Conservation (phyloP, 1,140 invertebrate genomes). For the Brachionus plicatilis region DNA sequence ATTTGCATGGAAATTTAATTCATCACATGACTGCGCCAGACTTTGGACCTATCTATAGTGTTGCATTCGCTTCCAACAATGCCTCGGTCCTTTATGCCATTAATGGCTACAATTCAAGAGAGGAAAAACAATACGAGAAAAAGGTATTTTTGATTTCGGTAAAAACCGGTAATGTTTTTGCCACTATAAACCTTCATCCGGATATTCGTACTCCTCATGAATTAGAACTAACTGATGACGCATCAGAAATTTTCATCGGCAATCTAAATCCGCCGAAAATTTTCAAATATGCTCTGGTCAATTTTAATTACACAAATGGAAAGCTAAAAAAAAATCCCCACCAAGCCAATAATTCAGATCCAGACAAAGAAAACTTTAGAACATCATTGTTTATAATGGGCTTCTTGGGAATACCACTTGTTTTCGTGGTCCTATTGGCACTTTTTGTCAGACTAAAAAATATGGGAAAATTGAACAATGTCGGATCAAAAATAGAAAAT, state of each 20-base stretch:
- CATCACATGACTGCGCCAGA: neutral
- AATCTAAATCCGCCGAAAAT: slow-evolving; percentile 24
- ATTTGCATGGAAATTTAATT: slow-evolving; percentile 33
- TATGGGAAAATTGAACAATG: slow-evolving; percentile 22
- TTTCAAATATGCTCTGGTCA: slow-evolving; percentile 33
- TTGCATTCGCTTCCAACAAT: slow-evolving; percentile 35
- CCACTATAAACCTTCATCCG: neutral
- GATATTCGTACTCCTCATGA: slow-evolving; percentile 34
- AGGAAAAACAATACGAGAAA: slow-evolving; percentile 25
- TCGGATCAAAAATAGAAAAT: slow-evolving; percentile 24
- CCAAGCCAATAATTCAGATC: neutral
- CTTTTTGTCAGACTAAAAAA: slow-evolving; percentile 16
- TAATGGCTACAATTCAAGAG: slow-evolving; percentile 35
- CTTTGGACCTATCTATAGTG: slow-evolving; percentile 32
- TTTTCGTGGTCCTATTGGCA: neutral
- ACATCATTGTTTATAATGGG: slow-evolving; percentile 37
- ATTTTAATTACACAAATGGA: slow-evolving; percentile 20
- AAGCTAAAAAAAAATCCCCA: neutral
- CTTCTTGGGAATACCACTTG: neutral
- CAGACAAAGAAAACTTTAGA: slow-evolving; percentile 32
- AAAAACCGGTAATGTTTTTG: neutral
- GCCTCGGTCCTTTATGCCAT: slow-evolving; percentile 19
- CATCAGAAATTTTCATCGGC: slow-evolving; percentile 27
- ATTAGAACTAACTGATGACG: neutral
- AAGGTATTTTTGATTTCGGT: slow-evolving; percentile 27